Evolutionary conservation across 1,140 invertebrate species (phyloP).

Genomic region (Eurytemora carolleeae): DNA sequence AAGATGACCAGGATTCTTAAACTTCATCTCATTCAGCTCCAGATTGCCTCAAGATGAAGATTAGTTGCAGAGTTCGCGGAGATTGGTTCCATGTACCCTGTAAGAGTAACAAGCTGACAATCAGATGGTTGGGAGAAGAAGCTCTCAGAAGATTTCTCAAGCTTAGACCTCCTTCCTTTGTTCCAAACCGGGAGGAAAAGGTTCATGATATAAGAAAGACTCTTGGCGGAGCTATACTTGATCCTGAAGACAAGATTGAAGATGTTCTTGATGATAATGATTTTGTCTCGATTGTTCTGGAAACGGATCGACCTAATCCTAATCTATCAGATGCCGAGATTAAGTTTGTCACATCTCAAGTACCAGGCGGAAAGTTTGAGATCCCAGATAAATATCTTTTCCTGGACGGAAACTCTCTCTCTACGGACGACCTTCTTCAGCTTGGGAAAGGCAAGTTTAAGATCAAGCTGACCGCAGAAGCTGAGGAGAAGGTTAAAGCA

Average conservation of each 20-base stretch:
- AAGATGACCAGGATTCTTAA: too few relatives aligned
- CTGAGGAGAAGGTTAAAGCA: slow-evolving; percentile 33
- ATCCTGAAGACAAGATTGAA: slow-evolving; percentile 34
- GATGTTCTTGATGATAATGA: slow-evolving; percentile 42
- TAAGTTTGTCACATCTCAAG: slow-evolving; percentile 37
- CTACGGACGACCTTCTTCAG: slow-evolving; percentile 35
- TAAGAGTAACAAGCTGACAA: slow-evolving; percentile 28
- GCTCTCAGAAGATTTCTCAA: slow-evolving; percentile 32
- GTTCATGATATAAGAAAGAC: slow-evolving; percentile 39
- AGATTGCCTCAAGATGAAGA: slow-evolving; percentile 32
- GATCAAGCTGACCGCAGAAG: slow-evolving; percentile 36
- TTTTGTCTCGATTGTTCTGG: slow-evolving; percentile 38
- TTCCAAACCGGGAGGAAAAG: slow-evolving; percentile 23
- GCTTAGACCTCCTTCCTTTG: slow-evolving; percentile 22
- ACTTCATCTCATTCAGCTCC: too few relatives aligned
- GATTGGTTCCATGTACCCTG: slow-evolving; percentile 44
- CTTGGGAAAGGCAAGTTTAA: slow-evolving; percentile 36
- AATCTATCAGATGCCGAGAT: slow-evolving; percentile 34
- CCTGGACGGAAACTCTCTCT: slow-evolving; percentile 37
- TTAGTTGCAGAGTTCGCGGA: slow-evolving; percentile 36
- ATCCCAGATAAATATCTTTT: slow-evolving; percentile 27
- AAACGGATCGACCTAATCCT: slow-evolving; percentile 34
- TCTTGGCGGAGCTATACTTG: slow-evolving; percentile 38
- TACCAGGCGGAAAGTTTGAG: slow-evolving; percentile 21
- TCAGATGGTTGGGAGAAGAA: slow-evolving; percentile 37